These are phyloP conservation scores for Hydractinia symbiolongicarpus DNA, from an alignment of 30 jellyfish, hydroid and myxozoan species.

Conservation along the genomic window DNA sequence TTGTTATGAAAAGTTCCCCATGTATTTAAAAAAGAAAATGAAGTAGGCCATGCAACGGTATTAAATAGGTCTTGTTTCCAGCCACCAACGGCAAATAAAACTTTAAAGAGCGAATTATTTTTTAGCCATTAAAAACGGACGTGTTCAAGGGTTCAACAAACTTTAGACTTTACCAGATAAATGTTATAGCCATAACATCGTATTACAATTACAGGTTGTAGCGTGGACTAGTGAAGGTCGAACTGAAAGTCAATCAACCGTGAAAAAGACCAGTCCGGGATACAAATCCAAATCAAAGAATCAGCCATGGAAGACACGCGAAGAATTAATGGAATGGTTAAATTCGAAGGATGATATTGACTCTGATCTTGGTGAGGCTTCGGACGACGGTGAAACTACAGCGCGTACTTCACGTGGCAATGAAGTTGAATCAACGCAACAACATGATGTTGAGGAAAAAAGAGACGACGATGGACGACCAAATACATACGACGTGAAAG, in stretches of 20 bases:
- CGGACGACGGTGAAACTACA: conserved; percentile 2
- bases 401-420: neutral
- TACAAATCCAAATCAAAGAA: conserved; percentile 10
- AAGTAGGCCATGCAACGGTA: too few species aligned
- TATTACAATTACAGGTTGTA: conserved; percentile 44
- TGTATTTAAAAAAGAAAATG: too few species aligned
- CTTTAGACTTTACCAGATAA: too few species aligned
- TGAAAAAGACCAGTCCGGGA: conserved; percentile 40
- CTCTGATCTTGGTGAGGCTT: neutral
- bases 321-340: conserved; percentile 59
- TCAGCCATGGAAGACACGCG: conserved; percentile 71
- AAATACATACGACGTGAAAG: neutral
- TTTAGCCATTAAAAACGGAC: too few species aligned
- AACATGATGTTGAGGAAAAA: neutral
- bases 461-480: neutral
- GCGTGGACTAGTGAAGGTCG: conserved; percentile 94
- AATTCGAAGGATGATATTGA: conserved; percentile 3
- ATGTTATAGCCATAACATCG: neutral
- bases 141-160: too few species aligned
- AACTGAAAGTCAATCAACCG: conserved; percentile 67
- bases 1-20: too few species aligned
- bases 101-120: too few species aligned
- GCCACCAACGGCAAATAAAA: too few species aligned
- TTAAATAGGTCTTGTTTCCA: too few species aligned
- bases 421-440: neutral